These are phyloP conservation scores for Gobio gobio DNA, from an alignment of 2,113 vertebrate genomes.

Conservation along the genomic window DNA sequence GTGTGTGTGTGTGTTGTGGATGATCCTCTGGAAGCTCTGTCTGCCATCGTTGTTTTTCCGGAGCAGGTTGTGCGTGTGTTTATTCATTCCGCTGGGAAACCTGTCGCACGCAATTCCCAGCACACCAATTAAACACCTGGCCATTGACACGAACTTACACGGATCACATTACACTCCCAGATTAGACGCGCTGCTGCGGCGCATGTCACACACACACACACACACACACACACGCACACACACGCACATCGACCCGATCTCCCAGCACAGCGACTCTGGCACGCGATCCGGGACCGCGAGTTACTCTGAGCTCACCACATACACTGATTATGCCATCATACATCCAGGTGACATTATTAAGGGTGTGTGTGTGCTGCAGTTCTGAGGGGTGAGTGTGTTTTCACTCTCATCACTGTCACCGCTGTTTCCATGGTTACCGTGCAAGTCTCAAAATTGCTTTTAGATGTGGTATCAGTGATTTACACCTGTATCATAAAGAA, in stretches of 20 bases:
- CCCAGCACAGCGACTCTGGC: conserved; percentile 12
- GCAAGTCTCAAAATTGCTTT: conserved; percentile 13
- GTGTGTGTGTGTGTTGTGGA: neutral
- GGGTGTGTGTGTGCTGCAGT: neutral
- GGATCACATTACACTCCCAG: neutral
- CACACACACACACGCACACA: too few species aligned
- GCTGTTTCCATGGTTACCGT: conserved; percentile 61
- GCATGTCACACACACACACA: neutral
- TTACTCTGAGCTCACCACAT: neutral
- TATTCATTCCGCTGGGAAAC: conserved; percentile 21
- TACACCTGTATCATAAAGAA: neutral
- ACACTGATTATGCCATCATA: neutral
- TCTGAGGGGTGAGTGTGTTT: neutral
- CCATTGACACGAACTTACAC: conserved; percentile 1
- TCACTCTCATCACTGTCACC: conserved; percentile 52
- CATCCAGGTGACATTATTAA: neutral
- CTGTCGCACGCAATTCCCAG: conserved; percentile 50
- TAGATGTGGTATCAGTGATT: neutral
- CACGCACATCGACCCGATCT: neutral
- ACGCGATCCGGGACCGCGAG: conserved; percentile 31
- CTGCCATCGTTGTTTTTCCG: neutral
- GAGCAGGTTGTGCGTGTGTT: neutral
- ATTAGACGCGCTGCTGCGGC: neutral
- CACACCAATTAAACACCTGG: conserved; percentile 43
- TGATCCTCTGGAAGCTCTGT: neutral